phyloP scores from a whole-genome alignment of 2,888 invertebrate species.

The Julus scandinavius region DNA sequence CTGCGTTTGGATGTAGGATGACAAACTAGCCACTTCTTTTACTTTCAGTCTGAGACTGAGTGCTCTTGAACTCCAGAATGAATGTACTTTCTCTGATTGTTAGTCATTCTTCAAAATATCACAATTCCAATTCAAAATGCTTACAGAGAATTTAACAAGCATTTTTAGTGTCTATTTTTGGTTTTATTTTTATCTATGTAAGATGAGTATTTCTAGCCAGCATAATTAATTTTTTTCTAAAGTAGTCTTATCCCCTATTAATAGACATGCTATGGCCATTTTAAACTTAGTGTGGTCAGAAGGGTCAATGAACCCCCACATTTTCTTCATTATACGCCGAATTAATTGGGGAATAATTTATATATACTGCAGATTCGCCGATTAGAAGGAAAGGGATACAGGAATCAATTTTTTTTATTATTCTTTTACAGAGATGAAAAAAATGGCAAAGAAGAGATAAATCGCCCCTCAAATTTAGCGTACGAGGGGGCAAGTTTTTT shows the following conservation, averaged over 20 bases:
- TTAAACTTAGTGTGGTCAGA: not conserved
- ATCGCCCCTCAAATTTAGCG: not conserved
- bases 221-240: not conserved
- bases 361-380: constrained; percentile 10
- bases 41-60: too few relatives aligned
- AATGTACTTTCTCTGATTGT: not conserved
- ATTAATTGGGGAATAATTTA: constrained; percentile 37
- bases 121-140: too few relatives aligned
- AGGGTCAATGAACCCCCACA: constrained; percentile 1
- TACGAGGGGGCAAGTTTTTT: constrained; percentile 22
- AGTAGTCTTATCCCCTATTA: not conserved
- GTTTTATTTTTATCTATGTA: too few relatives aligned
- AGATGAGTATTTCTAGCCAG: not conserved
- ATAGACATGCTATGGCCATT: not conserved
- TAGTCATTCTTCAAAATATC: not conserved
- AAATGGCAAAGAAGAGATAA: not conserved
- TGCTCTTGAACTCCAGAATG: not conserved
- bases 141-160: not conserved
- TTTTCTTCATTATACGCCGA: not conserved
- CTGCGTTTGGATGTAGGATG: too few relatives aligned
- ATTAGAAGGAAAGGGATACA: constrained; percentile 30
- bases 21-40: too few relatives aligned
- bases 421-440: not conserved
- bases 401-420: not conserved
- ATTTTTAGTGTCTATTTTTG: not conserved